Percentiles rank a stretch among this genome's conserved stretches.
Conservation (phyloP, 2,797 vertebrate species). For the Silurus lanzhouensis region DNA sequence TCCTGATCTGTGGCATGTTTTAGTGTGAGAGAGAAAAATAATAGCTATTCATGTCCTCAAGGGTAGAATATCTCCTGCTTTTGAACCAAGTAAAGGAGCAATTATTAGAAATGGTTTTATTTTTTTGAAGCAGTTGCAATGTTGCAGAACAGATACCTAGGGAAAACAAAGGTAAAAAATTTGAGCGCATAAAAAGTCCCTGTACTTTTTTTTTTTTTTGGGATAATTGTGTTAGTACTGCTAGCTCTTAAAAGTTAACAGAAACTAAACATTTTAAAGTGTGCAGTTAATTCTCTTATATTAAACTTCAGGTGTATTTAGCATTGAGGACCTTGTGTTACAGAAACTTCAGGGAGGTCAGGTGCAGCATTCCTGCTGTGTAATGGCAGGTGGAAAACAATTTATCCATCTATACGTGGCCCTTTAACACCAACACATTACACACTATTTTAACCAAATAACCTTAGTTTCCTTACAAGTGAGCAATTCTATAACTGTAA, state of each 20-base stretch:
- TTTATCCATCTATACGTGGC: constrained; percentile 39
- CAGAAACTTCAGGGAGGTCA: constrained; percentile 62
- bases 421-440: constrained; percentile 31
- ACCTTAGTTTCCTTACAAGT: constrained; percentile 13
- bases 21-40: constrained; percentile 65
- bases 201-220: no score
- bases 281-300: constrained; percentile 8
- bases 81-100: constrained; percentile 37
- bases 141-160: not conserved
- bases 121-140: constrained; percentile 2
- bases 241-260: not conserved
- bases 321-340: constrained; percentile 64
- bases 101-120: not conserved
- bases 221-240: not conserved
- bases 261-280: not conserved
- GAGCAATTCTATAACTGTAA: not conserved
- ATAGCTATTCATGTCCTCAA: constrained; percentile 70
- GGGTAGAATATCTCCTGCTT: constrained; percentile 63
- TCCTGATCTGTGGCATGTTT: constrained; percentile 66
- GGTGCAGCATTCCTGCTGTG: constrained; percentile 47
- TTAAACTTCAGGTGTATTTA: constrained; percentile 57
- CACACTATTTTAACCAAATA: constrained; percentile 20
- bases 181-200: not conserved
- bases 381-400: constrained; percentile 26
- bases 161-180: not conserved